Evolutionary conservation across 2,113 vertebrate species (phyloP).

Genomic region (Myrmophylax atrothorax): DNA sequence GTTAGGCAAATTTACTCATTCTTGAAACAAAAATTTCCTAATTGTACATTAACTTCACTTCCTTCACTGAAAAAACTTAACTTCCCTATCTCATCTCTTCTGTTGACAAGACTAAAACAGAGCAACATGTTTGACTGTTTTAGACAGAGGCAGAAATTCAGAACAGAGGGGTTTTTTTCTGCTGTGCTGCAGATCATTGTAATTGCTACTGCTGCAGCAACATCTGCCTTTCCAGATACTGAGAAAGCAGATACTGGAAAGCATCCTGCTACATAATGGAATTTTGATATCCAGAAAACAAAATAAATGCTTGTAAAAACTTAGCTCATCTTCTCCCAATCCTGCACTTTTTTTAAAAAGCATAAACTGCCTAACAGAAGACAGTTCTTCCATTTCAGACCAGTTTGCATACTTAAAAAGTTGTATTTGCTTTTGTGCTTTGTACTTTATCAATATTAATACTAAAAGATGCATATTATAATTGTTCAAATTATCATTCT

Average conservation of each 20-base stretch:
- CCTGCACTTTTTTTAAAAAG: fast-evolving
- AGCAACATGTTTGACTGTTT: not conserved
- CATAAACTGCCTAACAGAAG: not conserved
- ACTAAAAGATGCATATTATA: not conserved
- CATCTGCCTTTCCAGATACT: conserved; percentile 24
- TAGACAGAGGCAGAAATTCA: not conserved
- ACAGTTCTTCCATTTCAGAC: not conserved
- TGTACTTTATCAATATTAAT: not conserved
- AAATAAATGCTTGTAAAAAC: not conserved
- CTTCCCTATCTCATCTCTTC: not conserved
- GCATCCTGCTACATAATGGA: not conserved
- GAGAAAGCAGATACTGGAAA: conserved; percentile 26
- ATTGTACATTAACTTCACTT: not conserved
- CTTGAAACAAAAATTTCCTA: not conserved
- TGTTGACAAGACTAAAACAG: not conserved
- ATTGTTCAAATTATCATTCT: not conserved
- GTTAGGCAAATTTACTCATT: not conserved
- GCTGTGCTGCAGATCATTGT: not conserved
- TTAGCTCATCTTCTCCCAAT: not conserved
- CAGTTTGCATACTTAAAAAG: not conserved
- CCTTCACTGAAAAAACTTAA: not conserved
- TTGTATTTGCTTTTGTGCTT: not conserved
- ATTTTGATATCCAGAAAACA: not conserved
- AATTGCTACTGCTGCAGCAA: conserved; percentile 17
- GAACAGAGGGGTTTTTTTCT: not conserved